Evolutionary conservation across 2,888 invertebrate species (phyloP), one percentile per base, ranked within the genome.

Genomic region (Acronicta leporina): DNA sequence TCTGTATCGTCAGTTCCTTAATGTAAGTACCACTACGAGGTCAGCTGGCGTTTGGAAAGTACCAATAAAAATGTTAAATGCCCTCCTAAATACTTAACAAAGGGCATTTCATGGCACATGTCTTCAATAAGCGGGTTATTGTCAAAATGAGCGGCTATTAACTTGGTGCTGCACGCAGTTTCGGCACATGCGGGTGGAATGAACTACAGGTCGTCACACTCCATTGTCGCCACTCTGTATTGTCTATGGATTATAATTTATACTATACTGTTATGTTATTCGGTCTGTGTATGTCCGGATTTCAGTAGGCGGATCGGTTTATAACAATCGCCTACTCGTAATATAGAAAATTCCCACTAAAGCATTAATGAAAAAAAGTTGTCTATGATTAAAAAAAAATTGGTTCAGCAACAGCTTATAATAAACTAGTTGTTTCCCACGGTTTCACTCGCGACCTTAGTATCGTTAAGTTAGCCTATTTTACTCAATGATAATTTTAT

Each of bases 131-230:
- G 60, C 60, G 52, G 64, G 68, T 76, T 71, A 77, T 73, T 78
- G 68, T 66, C 62, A 60, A 68, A 71, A 67, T 60, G 60, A 73
- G 56, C 60, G 57, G 44, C 44, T 53, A 68, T 77, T 49, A 58
- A 35, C n/a, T 5, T n/a, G 3, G 38, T n/a, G 55, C 41, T 45
- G 35, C 16, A 42, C 57, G 38, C 61, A 64, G 62, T 73, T 78
- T 76, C 63, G 79, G 71, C 66, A 64, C 59, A 77, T 73, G 79
- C 77, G 77, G 77, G 77, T 77, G 77, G 71, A 77, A 76, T 72
- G 79, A 77, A 76, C 77, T 50, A 16, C 44, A 33, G 77, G 79
- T 79, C 79, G 62, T 62, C 74, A 75, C 66, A 70, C 71, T 61
- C 68, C 13, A 52, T 60, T 66, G 79, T 75, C 61, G 63, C 44